Percentiles rank a stretch among this genome's conserved stretches.
These are phyloP conservation scores for Leptoteleia sp. DNA, from an alignment of 1,140 invertebrate genomes.

Conservation along the genomic window DNA sequence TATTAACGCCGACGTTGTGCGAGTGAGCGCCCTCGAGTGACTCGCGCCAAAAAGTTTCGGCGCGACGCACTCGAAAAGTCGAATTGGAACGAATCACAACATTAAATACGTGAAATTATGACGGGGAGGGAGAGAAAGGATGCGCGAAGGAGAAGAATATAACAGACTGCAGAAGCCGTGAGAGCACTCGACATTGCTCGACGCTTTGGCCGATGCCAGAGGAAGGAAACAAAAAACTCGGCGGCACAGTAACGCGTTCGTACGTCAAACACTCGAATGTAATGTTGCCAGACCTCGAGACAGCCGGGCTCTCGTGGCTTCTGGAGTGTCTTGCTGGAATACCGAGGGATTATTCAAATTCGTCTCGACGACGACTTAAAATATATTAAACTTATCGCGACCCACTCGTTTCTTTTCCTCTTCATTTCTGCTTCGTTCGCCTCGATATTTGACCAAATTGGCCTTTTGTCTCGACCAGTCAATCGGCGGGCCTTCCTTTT, in stretches of 20 bases:
- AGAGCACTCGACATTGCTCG: constrained; percentile 77
- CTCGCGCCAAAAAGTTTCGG: constrained; percentile 17
- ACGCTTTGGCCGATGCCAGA: constrained; percentile 73
- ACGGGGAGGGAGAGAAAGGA: constrained; percentile 35
- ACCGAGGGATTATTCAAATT: no score
- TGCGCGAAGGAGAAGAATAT: constrained; percentile 51
- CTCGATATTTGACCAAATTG: no score
- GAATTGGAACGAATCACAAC: constrained; percentile 62
- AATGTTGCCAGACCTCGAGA: constrained; percentile 68
- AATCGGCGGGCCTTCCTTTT: no score
- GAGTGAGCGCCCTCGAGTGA: constrained; percentile 26
- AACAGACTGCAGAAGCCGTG: constrained; percentile 67
- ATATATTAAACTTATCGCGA: no score
- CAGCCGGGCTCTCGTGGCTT: constrained; percentile 65
- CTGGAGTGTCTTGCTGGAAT: constrained; percentile 69
- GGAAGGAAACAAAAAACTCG: constrained; percentile 71
- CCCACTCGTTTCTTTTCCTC: no score
- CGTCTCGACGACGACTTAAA: no score
- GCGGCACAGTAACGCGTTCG: constrained; percentile 69
- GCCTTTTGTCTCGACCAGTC: no score
- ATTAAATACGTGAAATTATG: constrained; percentile 63
- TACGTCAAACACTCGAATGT: constrained; percentile 70
- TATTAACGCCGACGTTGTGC: no score
- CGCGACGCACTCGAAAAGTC: constrained; percentile 20
- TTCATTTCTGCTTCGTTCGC: no score